phyloP scores from a whole-genome alignment of 2,797 vertebrate genomes.

The Benthosema pterotum region DNA sequence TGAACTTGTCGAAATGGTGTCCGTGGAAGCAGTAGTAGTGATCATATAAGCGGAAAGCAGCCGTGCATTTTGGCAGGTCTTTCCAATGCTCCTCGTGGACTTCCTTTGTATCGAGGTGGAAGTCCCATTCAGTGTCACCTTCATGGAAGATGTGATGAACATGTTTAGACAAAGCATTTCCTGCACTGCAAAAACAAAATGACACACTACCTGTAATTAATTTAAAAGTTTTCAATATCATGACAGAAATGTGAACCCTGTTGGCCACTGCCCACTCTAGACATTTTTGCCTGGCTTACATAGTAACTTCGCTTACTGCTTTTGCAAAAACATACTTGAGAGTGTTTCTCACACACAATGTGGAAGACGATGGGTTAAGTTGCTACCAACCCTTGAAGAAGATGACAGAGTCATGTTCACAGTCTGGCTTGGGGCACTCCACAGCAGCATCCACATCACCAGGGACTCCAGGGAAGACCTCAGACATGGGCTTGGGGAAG shows the following conservation, averaged over 20 bases:
- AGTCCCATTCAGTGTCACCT: conserved; percentile 77
- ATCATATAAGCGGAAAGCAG: conserved; percentile 79
- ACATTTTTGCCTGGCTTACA: too few relatives aligned
- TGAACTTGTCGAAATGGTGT: conserved; percentile 82
- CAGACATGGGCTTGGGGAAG: conserved; percentile 78
- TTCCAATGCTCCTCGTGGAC: conserved; percentile 76
- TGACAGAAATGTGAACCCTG: too few relatives aligned
- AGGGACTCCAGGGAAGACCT: conserved; percentile 84
- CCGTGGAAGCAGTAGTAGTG: conserved; percentile 88
- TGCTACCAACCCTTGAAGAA: conserved; percentile 85
- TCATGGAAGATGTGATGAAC: too few relatives aligned
- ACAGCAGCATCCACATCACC: conserved; percentile 82
- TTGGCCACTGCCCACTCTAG: too few relatives aligned
- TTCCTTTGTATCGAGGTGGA: conserved; percentile 61
- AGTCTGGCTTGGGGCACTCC: conserved; percentile 84
- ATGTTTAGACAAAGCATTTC: neutral
- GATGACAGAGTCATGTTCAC: conserved; percentile 72
- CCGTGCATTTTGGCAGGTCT: conserved; percentile 75
- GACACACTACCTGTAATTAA: neutral
- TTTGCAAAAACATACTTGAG: too few relatives aligned
- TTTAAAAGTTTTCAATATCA: too few relatives aligned
- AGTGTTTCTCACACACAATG: too few relatives aligned
- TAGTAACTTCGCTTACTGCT: too few relatives aligned
- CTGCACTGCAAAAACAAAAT: neutral
- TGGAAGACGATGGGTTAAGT: neutral